phyloP scores from a whole-genome alignment of 2,888 invertebrate genomes.

The Metellina segmentata region DNA sequence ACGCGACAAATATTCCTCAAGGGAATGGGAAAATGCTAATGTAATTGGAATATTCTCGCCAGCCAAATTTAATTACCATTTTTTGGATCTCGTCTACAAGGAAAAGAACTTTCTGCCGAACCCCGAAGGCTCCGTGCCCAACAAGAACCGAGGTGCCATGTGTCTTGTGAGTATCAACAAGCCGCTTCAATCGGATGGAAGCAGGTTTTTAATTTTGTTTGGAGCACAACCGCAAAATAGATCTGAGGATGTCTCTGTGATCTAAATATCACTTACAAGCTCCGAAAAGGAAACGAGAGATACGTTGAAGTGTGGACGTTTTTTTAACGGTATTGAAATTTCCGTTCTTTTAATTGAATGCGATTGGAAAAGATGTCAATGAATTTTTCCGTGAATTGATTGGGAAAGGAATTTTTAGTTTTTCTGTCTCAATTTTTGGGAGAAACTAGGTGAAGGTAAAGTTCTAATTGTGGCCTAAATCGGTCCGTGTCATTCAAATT shows the following conservation, averaged over 20 bases:
- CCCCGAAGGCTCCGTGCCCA: neutral
- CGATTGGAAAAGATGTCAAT: too few relatives aligned
- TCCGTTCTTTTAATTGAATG: too few relatives aligned
- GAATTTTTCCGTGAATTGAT: too few relatives aligned
- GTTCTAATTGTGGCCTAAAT: too few relatives aligned
- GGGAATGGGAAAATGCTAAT: conserved; percentile 25
- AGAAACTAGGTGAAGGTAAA: too few relatives aligned
- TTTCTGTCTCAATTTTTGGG: too few relatives aligned
- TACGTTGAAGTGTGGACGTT: too few relatives aligned
- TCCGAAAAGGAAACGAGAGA: too few relatives aligned
- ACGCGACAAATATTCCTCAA: neutral
- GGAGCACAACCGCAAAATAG: neutral
- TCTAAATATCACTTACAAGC: neutral
- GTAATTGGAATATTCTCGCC: conserved; percentile 36
- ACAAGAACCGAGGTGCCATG: neutral
- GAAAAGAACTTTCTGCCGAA: conserved; percentile 4
- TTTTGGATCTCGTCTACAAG: conserved; percentile 14
- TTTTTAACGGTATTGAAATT: too few relatives aligned
- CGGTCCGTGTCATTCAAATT: too few relatives aligned
- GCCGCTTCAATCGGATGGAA: neutral
- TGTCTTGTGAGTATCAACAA: neutral
- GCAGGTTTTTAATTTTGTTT: neutral
- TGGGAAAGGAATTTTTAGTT: too few relatives aligned
- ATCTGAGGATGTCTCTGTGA: neutral
- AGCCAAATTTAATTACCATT: conserved; percentile 21